Base-by-base conservation (phyloP, 1,140 invertebrate genomes). In the Anastrepha ludens region DNA sequence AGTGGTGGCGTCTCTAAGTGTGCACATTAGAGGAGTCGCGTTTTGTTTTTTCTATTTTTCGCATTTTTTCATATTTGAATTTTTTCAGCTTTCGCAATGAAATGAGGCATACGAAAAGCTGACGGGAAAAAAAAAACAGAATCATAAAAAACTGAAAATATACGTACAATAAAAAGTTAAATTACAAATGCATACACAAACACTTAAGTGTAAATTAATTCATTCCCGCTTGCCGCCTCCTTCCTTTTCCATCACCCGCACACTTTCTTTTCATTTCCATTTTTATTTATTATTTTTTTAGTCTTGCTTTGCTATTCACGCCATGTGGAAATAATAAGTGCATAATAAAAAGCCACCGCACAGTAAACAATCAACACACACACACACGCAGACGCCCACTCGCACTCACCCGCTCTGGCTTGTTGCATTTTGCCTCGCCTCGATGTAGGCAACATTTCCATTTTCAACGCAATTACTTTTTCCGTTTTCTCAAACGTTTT, bases 401-500 rank as follows among this genome's bases (percentile, higher is more conserved):
- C 11, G 50, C 50, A 55, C 6, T 55, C 50, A 11, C 50, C 6
- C 2, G 6, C 50, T 11, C 50, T 8, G 50, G 11, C 50, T 55
- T n/a, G 13, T 15, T 74, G 7, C 15, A 44, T 47, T 74, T 41
- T 13, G 13, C 39, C 41, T 62, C 29, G 64, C 64, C 64, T 67
- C 13, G 29, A 39, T 67, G 64, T 67, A 67, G 64, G 67, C 67
- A 74, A 44, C 41, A 74, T 47, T 74, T 2, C 39, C 67, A 74
- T 74, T 74, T 74, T 74, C 67, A 74, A 74, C 67, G 67, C 67
- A 74, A 74, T 74, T 74, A 74, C 67, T 15, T 44, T 74, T 74
- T 74, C 67, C 67, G 67, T 74, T 41, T 41, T 44, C 67, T 47
- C 67, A 74, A 74, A 74, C 15, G 67, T 47, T 74, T 74, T 74